Percentiles rank a stretch among this genome's conserved stretches.
These are phyloP conservation scores for Ceyx erithaca DNA, from an alignment of 2,797 vertebrate genomes.

Conservation along the genomic window DNA sequence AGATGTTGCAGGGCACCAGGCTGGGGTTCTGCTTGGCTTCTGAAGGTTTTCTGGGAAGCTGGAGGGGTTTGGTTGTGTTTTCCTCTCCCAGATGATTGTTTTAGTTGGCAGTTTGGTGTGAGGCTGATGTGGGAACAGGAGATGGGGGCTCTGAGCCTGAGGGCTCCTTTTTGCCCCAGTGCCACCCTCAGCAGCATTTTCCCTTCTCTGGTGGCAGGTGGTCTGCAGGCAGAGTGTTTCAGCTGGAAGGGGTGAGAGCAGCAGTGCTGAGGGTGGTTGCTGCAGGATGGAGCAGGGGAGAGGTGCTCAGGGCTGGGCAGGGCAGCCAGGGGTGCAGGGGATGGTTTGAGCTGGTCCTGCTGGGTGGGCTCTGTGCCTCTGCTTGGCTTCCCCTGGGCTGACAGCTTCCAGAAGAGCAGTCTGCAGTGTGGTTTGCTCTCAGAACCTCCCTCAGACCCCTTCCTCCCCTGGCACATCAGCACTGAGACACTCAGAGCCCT, in stretches of 20 bases:
- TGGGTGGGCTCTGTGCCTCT: background rate
- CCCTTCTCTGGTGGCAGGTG: background rate
- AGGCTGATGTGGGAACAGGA: fast-evolving
- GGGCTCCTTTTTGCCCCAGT: background rate
- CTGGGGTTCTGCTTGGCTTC: background rate
- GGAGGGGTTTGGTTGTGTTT: background rate
- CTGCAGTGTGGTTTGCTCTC: background rate
- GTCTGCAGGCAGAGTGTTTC: background rate
- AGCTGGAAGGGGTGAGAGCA: fast-evolving
- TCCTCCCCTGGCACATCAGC: background rate
- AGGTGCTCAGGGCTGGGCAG: background rate
- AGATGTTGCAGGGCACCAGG: background rate
- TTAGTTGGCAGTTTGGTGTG: background rate
- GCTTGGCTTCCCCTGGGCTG: background rate
- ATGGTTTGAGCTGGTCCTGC: background rate
- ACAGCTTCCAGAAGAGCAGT: background rate
- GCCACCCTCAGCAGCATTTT: background rate
- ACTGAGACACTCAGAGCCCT: background rate
- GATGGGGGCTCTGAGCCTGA: background rate
- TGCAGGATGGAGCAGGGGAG: background rate
- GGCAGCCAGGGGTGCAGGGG: background rate
- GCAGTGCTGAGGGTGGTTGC: background rate
- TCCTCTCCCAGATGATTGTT: background rate
- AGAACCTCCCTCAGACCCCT: background rate
- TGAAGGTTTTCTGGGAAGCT: background rate